Evolutionary conservation across 2,113 vertebrate genomes (phyloP).

Genomic region (Pogona vitticeps): DNA sequence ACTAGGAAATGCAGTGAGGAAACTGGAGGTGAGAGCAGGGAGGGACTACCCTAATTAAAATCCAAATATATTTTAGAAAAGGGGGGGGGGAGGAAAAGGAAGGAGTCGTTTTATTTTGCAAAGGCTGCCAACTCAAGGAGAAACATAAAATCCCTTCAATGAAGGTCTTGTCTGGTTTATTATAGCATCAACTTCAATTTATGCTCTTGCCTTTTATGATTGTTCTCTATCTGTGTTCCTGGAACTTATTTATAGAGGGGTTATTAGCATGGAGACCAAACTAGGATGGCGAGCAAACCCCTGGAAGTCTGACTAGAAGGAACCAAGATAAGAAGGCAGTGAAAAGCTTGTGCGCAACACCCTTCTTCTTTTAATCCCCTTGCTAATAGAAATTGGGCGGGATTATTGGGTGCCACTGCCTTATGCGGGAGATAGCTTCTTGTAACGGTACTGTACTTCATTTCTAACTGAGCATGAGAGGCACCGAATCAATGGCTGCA

Average conservation of each 20-base stretch:
- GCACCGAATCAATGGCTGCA: neutral
- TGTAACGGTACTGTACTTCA: constrained; percentile 27
- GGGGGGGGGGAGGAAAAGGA: neutral
- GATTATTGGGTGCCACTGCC: constrained; percentile 27
- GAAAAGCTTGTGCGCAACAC: constrained; percentile 2
- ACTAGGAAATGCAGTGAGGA: neutral
- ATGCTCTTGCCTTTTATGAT: constrained; percentile 61
- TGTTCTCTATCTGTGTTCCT: constrained; percentile 47
- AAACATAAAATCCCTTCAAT: constrained; percentile 40
- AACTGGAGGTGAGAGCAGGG: neutral
- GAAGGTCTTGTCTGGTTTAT: constrained; percentile 54
- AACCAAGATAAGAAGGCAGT: neutral
- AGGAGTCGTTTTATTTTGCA: constrained; percentile 11
- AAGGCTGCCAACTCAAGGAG: constrained; percentile 51
- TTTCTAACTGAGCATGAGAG: constrained; percentile 21
- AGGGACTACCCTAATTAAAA: constrained; percentile 31
- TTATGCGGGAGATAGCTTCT: constrained; percentile 44
- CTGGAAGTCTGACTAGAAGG: constrained; percentile 25
- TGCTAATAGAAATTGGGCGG: constrained; percentile 13
- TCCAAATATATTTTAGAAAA: neutral
- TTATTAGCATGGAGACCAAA: constrained; percentile 53
- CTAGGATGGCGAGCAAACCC: constrained; percentile 40
- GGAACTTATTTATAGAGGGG: constrained; percentile 58
- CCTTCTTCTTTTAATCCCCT: neutral
- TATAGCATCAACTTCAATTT: constrained; percentile 60